Percentiles rank a stretch among this genome's conserved stretches.
phyloP scores from a whole-genome alignment of 1,140 invertebrate genomes.

The Trichonephila clavipes region DNA sequence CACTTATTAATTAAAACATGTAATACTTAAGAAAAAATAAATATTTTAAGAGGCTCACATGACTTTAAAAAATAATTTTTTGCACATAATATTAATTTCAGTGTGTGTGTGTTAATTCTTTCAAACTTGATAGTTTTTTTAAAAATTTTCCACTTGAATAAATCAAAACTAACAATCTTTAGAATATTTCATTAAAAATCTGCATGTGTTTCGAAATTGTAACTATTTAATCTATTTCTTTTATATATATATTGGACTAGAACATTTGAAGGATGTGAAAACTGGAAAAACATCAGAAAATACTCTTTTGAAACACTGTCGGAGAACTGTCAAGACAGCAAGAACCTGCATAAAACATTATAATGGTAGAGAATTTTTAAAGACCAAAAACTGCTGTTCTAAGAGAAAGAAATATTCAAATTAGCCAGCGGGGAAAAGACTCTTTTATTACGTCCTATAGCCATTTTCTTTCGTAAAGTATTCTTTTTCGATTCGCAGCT shows the following conservation, averaged over 20 bases:
- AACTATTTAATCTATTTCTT: neutral
- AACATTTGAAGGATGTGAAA: neutral
- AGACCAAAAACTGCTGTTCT: neutral
- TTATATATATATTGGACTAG: neutral
- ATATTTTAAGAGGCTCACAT: too few relatives aligned
- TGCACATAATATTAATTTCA: too few relatives aligned
- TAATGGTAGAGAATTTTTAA: neutral
- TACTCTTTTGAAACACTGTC: neutral
- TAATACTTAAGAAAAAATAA: too few relatives aligned
- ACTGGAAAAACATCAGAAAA: neutral
- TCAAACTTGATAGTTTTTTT: too few relatives aligned
- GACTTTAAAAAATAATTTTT: too few relatives aligned
- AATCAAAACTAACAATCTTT: too few relatives aligned
- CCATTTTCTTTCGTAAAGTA: neutral
- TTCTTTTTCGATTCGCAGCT: neutral
- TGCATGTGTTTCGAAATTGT: too few relatives aligned
- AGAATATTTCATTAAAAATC: too few relatives aligned
- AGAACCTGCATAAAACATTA: slow-evolving; percentile 15
- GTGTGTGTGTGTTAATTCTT: too few relatives aligned
- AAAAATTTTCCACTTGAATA: too few relatives aligned
- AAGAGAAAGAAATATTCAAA: slow-evolving; percentile 44
- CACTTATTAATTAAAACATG: too few relatives aligned
- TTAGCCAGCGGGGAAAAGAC: slow-evolving; percentile 16
- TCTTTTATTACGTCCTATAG: slow-evolving; percentile 33
- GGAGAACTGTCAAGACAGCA: neutral